Base-by-base conservation (phyloP, 1,140 invertebrate genomes). In the Drosophila lacteicornis region DNA sequence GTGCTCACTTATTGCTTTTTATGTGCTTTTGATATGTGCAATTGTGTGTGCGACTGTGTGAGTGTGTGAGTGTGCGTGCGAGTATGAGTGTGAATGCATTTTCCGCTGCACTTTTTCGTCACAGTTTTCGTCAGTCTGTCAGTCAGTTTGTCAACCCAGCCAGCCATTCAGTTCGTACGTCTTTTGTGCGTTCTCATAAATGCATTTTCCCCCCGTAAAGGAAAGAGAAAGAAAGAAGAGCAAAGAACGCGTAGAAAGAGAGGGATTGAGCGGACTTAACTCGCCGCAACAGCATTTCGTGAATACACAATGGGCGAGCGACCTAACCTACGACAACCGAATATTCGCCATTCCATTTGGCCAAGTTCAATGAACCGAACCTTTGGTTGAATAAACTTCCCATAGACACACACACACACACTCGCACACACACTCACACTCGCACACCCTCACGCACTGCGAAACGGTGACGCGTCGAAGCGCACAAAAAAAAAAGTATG, bases 381-480 rank as follows among this genome's bases (percentile, higher is more conserved):
- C 74, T 90, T 90, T 90, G 87, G 85, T 90, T 90, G 85, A 90
- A 90, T 90, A 90, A 90, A 90, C 85, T 90, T 90, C 78, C 70
- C 77, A 80, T 57, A 63, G 45, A 77, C 60, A 59, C 51, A 45
- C 65, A 47, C 58, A 40, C 46, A 25, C 36, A 45, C 65, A 47
- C 58, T 36, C 46, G 19, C 36, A 45, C 45, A 27, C 36, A 59
- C 55, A 59, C 42, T 33, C 25, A 49, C 43, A 38, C 42, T 3
- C 49, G 55, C 25, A 50, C 63, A 70, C 47, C 58, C 77, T 13
- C 62, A 82, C 61, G 53, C 59, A 49, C 61, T 58, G 42, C 53
- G 38, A 71, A 60, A 47, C 85, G 84, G 67, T 80, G 80, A 88
- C 84, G 77, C 80, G 84, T 78, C 80, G 74, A 75, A 70, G 75